Evolutionary conservation across 2,113 vertebrate genomes (phyloP), one percentile per base, ranked within the genome.

Genomic region (Camelus bactrianus): DNA sequence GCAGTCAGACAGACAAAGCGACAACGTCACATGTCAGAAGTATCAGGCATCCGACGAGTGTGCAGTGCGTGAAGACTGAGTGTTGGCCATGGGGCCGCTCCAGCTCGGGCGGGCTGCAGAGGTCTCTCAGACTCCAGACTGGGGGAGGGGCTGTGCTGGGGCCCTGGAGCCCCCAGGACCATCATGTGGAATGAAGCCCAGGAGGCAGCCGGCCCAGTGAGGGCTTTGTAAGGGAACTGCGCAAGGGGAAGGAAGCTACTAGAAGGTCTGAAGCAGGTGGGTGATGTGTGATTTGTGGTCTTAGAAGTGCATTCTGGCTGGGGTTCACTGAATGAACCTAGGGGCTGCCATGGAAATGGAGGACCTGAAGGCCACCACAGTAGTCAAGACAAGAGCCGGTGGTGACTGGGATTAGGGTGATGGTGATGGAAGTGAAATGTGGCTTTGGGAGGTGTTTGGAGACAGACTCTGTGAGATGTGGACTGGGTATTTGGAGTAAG

Each of bases 401-500:
- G 22, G 60, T 13, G 58, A n/a, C 60, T 11, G 0, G 38, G 54
- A 32, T 9, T 1, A 9, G 15, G 9, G 30, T 3, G 19, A 7
- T 1, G 2, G 30, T 0, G 3, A 5, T 6, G 9, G 52, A 9
- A 15, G 0, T 4, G 24, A 67, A 8, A 10, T 1, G 10, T 3
- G n/a, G 42, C 11, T 12, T 20, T 2, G 0, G 20, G 52, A 56
- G 32, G 17, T 0, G 22, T 26, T 12, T 3, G n/a, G 54, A 48
- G 72, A 50, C 17, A 26, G 60, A 11, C 16, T 1, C 0, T 3
- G 0, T 28, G 2, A 50, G 32, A 20, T 7, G 0, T 2, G 6
- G 26, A 1, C 1, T 0, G 26, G 20, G 8, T 5, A 1, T 2
- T 0, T 17, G 77, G 64, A 8, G 32, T 2, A 1, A 0, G 8